phyloP scores from a whole-genome alignment of 1,140 invertebrate genomes.

The Acyrthosiphon pisum region DNA sequence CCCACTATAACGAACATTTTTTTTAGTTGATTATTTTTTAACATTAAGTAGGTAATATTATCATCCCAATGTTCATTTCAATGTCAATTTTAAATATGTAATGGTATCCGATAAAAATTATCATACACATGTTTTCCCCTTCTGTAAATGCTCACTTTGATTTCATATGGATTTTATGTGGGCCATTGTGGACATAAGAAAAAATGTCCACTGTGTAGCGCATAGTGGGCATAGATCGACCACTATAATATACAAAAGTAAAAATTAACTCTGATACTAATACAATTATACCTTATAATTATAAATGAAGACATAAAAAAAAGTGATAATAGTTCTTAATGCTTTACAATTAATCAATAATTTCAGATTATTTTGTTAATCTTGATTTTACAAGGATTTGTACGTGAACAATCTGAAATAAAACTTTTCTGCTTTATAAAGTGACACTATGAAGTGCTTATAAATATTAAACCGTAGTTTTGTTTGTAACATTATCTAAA shows the following conservation, averaged over 20 bases:
- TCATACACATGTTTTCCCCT: too few species aligned
- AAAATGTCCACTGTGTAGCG: too few species aligned
- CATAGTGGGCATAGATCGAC: background rate
- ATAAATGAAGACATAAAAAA: background rate
- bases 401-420: background rate
- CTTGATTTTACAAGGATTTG: background rate
- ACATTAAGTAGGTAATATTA: too few species aligned
- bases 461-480: conserved; percentile 19
- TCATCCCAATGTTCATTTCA: too few species aligned
- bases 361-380: background rate
- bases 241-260: background rate
- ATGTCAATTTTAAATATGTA: too few species aligned
- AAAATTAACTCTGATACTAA: background rate
- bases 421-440: background rate
- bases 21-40: background rate
- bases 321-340: background rate
- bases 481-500: background rate
- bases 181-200: too few species aligned
- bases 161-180: too few species aligned
- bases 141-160: too few species aligned
- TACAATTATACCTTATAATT: too few species aligned
- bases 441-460: background rate
- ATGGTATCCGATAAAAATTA: too few species aligned
- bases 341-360: background rate
- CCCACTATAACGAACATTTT: background rate